These are phyloP conservation scores for Xyrauchen texanus DNA, from an alignment of 2,113 vertebrate species.

Conservation along the genomic window DNA sequence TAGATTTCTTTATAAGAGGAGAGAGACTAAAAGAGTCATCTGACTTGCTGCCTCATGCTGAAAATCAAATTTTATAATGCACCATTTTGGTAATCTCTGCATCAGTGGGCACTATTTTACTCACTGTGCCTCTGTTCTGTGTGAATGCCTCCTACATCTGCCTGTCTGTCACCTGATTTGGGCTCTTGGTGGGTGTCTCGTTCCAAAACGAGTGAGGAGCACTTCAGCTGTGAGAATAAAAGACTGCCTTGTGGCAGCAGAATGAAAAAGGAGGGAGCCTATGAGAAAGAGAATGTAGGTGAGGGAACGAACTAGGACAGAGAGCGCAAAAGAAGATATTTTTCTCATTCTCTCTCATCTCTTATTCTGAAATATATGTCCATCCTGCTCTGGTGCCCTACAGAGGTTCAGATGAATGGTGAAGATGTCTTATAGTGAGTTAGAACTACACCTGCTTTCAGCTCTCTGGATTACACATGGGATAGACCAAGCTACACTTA, in stretches of 20 bases:
- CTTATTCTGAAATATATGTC: conserved; percentile 27
- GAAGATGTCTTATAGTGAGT: not conserved
- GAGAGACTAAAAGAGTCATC: not conserved
- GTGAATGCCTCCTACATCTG: conserved; percentile 4
- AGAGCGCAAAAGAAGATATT: conserved; percentile 1
- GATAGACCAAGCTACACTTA: not conserved
- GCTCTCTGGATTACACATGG: conserved; percentile 12
- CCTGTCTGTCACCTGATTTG: not conserved
- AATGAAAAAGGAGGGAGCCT: conserved; percentile 40
- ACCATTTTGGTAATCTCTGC: conserved; percentile 8
- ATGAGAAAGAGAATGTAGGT: conserved; percentile 39
- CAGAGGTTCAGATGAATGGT: not conserved
- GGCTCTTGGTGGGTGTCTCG: conserved; percentile 16
- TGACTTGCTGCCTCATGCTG: not conserved
- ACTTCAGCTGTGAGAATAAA: conserved; percentile 51
- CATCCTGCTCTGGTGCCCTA: conserved; percentile 16
- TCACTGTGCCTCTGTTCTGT: not conserved
- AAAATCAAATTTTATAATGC: conserved; percentile 12
- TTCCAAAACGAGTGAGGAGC: conserved; percentile 46
- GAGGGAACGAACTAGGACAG: conserved; percentile 8
- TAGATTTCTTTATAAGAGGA: not conserved
- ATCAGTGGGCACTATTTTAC: conserved; percentile 4
- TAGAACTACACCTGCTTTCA: not conserved
- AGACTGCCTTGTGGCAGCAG: conserved; percentile 53
- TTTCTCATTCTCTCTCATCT: conserved; percentile 31